These are phyloP conservation scores for Rattus norvegicus DNA, from an alignment of 2,113 vertebrate species.

Conservation along the genomic window GRCr8 NC_086028.1:38540001-38540500, in stretches of 20 bases:
- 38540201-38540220: not conserved
- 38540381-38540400: not conserved
- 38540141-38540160: not conserved
- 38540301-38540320: not conserved
- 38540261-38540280: not conserved
- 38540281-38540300: too few species aligned
- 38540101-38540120: not conserved
- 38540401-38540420: not conserved
- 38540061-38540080: not conserved
- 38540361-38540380: not conserved
- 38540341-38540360: not conserved
- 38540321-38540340: not conserved
- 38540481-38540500: too few species aligned
- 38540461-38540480: too few species aligned
- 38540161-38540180: not conserved
- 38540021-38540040: not conserved
- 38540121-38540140: not conserved
- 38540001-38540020: not conserved
- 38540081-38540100: not conserved
- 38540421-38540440: not conserved
- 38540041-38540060: not conserved
- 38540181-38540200: not conserved
- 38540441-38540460: not conserved
- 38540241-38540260: not conserved
- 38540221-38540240: not conserved